Evolutionary conservation across 92 coral and sea anemone species (phyloP).

Genomic region (Phenganax subtilis): DNA sequence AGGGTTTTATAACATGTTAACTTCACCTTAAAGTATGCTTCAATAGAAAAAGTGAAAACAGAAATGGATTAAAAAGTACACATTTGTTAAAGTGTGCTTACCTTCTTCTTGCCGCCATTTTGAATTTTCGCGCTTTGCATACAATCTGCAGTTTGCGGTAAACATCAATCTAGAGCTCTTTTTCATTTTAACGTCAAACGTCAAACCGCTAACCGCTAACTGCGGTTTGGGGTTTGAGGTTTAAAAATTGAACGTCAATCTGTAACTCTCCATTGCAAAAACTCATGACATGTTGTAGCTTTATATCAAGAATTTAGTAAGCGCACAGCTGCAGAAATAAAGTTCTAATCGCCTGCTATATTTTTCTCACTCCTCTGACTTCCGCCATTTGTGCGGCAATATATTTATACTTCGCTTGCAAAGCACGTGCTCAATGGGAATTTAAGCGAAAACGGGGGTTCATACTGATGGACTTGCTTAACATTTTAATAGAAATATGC

Average conservation of each 20-base stretch:
- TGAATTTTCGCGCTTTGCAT: neutral
- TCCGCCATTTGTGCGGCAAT: no score
- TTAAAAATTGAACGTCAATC: neutral
- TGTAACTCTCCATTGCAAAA: neutral
- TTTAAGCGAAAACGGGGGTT: no score
- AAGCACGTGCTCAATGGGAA: no score
- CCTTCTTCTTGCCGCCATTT: slow-evolving; percentile 2
- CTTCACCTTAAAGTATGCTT: neutral
- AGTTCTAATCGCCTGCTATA: no score
- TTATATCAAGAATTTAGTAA: no score
- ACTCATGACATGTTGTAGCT: no score
- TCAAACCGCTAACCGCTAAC: neutral
- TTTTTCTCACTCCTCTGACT: no score
- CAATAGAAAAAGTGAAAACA: neutral
- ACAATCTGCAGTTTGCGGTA: neutral
- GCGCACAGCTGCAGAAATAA: no score
- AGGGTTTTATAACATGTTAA: neutral
- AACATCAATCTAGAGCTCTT: neutral
- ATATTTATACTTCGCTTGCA: no score
- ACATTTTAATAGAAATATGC: no score
- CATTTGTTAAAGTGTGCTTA: neutral
- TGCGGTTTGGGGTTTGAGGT: neutral
- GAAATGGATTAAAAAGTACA: neutral
- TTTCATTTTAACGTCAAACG: neutral
- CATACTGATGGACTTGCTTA: no score